Evolutionary conservation across 1,140 invertebrate species (phyloP).

Genomic region (Papilio polyxenes): DNA sequence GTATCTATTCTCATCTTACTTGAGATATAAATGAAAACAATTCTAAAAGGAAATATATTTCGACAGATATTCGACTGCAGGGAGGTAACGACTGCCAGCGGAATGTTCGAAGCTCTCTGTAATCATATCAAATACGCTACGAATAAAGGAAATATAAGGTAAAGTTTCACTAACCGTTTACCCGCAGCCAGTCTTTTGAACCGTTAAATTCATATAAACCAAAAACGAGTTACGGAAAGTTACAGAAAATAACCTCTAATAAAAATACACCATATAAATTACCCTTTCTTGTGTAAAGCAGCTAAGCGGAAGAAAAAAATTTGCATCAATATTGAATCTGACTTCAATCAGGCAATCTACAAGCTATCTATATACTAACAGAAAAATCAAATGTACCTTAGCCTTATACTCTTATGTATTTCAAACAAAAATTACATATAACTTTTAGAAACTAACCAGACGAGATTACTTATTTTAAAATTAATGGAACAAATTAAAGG

Average conservation of each 20-base stretch:
- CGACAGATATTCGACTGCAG: constrained; percentile 95
- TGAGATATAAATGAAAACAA: constrained; percentile 12
- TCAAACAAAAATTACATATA: too few species aligned
- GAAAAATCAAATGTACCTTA: background rate
- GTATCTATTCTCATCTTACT: background rate
- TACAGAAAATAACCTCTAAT: background rate
- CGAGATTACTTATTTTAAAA: too few species aligned
- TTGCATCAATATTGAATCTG: background rate
- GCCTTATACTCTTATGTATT: too few species aligned
- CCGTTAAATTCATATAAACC: constrained; percentile 5
- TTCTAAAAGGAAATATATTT: constrained; percentile 40
- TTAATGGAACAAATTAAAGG: too few species aligned
- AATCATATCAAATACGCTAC: constrained; percentile 98
- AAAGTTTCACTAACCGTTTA: constrained; percentile 56
- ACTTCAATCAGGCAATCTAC: background rate
- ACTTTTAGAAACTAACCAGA: too few species aligned
- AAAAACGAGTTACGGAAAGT: background rate
- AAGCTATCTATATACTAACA: background rate
- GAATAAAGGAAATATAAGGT: constrained; percentile 98
- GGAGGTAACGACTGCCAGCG: constrained; percentile 94
- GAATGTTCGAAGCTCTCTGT: constrained; percentile 97
- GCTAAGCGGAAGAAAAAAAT: background rate
- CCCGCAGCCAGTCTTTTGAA: background rate
- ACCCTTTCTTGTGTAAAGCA: background rate
- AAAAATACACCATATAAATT: background rate